A percentile compares a stretch with the other conserved stretches of the same genome.
phyloP scores from a whole-genome alignment of 2,797 vertebrate genomes.

The Denticeps clupeoides region DNA sequence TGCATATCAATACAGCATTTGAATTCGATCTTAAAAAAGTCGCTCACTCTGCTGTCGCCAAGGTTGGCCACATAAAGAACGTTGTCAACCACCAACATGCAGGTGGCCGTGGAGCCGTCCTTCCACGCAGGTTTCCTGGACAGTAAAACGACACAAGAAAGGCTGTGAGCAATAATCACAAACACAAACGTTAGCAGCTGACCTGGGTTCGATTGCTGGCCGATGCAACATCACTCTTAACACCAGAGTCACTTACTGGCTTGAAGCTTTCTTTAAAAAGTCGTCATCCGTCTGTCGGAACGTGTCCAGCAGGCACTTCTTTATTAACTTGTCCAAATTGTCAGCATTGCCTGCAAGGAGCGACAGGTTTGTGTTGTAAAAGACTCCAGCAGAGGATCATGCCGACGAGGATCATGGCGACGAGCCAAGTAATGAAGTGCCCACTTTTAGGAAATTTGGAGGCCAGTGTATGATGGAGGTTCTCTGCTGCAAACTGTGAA shows the following conservation, averaged over 20 bases:
- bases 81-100: conserved; percentile 77
- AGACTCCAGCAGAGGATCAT: no score
- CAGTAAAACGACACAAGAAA: background rate
- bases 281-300: conserved; percentile 91
- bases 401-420: background rate
- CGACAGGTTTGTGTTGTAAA: background rate
- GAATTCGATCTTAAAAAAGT: no score
- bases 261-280: conserved; percentile 88
- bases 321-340: conserved; percentile 81
- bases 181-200: no score
- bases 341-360: conserved; percentile 62
- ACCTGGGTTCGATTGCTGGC: no score
- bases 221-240: no score
- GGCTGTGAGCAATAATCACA: background rate
- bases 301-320: conserved; percentile 80
- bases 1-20: no score
- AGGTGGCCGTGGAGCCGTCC: conserved; percentile 92
- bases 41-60: conserved; percentile 85
- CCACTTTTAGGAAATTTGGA: conserved; percentile 81
- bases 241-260: conserved; percentile 73
- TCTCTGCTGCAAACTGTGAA: conserved; percentile 80
- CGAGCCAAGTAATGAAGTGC: background rate
- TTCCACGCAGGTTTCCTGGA: conserved; percentile 93
- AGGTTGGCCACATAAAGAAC: conserved; percentile 85
- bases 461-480: conserved; percentile 78